These are phyloP conservation scores for Phragmatobia fuliginosa DNA, from an alignment of 2,888 invertebrate genomes.

Conservation along the genomic window DNA sequence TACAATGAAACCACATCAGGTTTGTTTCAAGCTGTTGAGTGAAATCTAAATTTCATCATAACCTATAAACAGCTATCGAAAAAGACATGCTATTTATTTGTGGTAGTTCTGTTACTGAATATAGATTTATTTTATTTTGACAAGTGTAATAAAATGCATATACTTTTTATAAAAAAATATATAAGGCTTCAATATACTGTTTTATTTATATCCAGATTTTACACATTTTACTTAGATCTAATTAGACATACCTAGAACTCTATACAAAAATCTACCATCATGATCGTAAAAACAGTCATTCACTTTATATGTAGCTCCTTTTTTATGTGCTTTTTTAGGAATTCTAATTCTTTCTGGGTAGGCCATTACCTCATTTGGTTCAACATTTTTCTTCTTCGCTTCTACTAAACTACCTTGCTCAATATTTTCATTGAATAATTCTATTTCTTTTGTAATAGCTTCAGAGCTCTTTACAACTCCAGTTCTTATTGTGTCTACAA, in stretches of 20 bases:
- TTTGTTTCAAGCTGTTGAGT: constrained; percentile 60
- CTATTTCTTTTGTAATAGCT: constrained; percentile 59
- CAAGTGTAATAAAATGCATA: constrained; percentile 79
- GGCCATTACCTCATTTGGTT: constrained; percentile 56
- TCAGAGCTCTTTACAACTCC: constrained; percentile 38
- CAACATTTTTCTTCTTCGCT: constrained; percentile 57
- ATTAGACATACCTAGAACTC: constrained; percentile 89
- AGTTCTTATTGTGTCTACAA: constrained; percentile 59
- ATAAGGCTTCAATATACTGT: constrained; percentile 74
- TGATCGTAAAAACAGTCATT: constrained; percentile 93
- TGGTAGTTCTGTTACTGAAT: constrained; percentile 49
- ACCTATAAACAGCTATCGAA: constrained; percentile 37
- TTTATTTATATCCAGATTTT: constrained; percentile 71
- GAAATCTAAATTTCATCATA: constrained; percentile 40
- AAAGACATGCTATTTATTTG: constrained; percentile 60
- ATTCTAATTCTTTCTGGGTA: constrained; percentile 90
- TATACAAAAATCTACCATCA: constrained; percentile 92
- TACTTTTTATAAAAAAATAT: constrained; percentile 82
- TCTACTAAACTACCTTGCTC: constrained; percentile 53
- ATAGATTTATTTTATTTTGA: constrained; percentile 72
- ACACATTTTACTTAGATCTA: constrained; percentile 37
- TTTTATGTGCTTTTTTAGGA: constrained; percentile 88
- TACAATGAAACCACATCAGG: constrained; percentile 60
- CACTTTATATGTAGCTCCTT: constrained; percentile 90
- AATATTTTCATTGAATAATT: constrained; percentile 50